Evolutionary conservation across 2,888 invertebrate genomes (phyloP), one percentile per base, ranked within the genome.

Genomic region (Omphaloscelis lunosa): DNA sequence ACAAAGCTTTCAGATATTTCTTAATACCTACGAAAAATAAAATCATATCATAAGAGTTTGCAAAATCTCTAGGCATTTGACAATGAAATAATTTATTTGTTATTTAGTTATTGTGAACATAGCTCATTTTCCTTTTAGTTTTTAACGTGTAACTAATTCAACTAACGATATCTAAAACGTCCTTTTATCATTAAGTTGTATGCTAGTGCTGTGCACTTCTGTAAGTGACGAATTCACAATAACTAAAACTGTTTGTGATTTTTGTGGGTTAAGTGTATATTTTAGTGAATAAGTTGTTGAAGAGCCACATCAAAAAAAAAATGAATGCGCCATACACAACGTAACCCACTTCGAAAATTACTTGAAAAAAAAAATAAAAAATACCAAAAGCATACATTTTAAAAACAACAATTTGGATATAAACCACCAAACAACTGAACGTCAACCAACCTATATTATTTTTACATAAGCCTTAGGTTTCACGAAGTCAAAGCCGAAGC

Each of bases 381-480:
- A 11, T 34, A 34, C 2, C 39, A 8, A 27, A 20, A n/a, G 29
- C 45, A 56, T 5, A 48, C 9, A 34, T 23, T 76, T 62, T 61
- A 34, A 34, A 27, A 58, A 41, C 7, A 39, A 2, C 4, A 17
- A 41, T 51, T 51, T 9, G 6, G 27, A 17, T 45, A 48, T 15
- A 70, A 23, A 71, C 2, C 23, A 53, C 27, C 5, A 23, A 71
- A 29, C n/a, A 27, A 56, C 7, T 59, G 20, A 34, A 53, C 23
- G 5, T 12, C 41, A 62, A 73, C n/a, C 9, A 29, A 34, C 27
- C 51, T 20, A 75, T 59, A 51, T 75, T 53, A 48, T 53, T 66
- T 72, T 81, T 27, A 48, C 58, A 61, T 65, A 79, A 41, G 15
- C 15, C 41, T 51, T 39, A 12, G 15, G 15, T 59, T 80, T 45